phyloP scores from a whole-genome alignment of 2,888 invertebrate genomes.

The Sabatieria punctata region DNA sequence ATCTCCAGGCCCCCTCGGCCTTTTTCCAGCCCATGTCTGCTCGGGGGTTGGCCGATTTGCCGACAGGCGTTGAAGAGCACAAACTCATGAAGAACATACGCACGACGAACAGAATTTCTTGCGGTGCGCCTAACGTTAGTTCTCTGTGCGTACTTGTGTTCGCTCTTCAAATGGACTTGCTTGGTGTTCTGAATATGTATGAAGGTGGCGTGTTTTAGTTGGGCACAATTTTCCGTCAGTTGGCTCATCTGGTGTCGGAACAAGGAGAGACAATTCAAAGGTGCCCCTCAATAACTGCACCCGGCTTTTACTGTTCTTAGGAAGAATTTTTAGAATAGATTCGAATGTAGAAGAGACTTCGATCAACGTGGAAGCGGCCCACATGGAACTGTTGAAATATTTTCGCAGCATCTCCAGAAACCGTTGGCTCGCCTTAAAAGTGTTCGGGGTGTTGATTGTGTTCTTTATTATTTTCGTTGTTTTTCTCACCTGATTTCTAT shows the following conservation, averaged over 20 bases:
- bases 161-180: background rate
- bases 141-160: too few relatives aligned
- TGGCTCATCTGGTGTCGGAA: slow-evolving; percentile 71
- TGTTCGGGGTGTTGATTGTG: slow-evolving; percentile 91
- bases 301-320: background rate
- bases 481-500: slow-evolving; percentile 57
- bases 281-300: background rate
- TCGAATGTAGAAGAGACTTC: slow-evolving; percentile 86
- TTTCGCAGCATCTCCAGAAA: slow-evolving; percentile 91
- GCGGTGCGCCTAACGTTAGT: too few relatives aligned
- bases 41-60: too few relatives aligned
- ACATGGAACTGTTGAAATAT: slow-evolving; percentile 88
- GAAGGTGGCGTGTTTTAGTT: slow-evolving; percentile 34
- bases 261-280: slow-evolving; percentile 68
- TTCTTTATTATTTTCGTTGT: slow-evolving; percentile 98
- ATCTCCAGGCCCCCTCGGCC: too few relatives aligned
- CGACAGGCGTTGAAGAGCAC: too few relatives aligned
- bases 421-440: slow-evolving; percentile 96
- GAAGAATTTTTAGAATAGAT: slow-evolving; percentile 56
- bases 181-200: background rate
- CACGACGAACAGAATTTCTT: too few relatives aligned
- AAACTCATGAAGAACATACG: too few relatives aligned
- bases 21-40: too few relatives aligned
- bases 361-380: slow-evolving; percentile 91
- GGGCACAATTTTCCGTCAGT: slow-evolving; percentile 70